Base-by-base conservation (phyloP, 2,113 vertebrate genomes). In the Bagarius yarrelli region DNA sequence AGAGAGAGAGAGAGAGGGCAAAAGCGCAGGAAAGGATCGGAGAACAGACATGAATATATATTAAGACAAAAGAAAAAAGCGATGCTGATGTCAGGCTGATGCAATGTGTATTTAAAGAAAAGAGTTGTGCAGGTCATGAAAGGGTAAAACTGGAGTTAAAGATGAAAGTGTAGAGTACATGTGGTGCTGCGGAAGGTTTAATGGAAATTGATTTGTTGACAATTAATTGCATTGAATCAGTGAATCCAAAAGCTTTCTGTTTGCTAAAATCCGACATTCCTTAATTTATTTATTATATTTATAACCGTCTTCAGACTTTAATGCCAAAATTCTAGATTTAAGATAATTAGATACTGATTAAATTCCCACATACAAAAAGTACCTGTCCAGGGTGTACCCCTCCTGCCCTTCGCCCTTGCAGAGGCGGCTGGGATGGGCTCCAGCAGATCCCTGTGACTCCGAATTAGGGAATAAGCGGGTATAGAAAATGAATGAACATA, bases 41-140 rank as follows among this genome's bases (percentile, higher is more conserved):
- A 76, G 76, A 82, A 75, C 57, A 84, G 85, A 59, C 63, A 73
- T 44, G 71, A 40, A 84, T 82, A 76, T 67, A 34, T 73, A 66
- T 23, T 6, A 8, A 52, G 40, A 44, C 21, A 71, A 30, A 64
- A 25, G 52, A 36, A 74, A 30, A 44, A 75, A 71, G 27, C 56
- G 66, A 80, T 25, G 69, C 64, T 83, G 81, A 85, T 80, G 86
- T 80, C 82, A 85, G n/a, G 50, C 83, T 76, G 71, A 82, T 77
- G 86, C 64, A 87, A 87, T 77, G 73, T 60, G 59, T 74, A 69
- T 87, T 67, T 82, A 66, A 15, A 78, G 56, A 61, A 53, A 25
- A 16, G 47, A 82, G 77, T 81, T 55, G 30, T 44, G 25, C 50
- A 16, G 81, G 81, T 79, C 69, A 70, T 67, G 74, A 83, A 47